Evolutionary conservation across 2,113 vertebrate species (phyloP), one percentile per base, ranked within the genome.

Genomic region (Brachypteracias leptosomus): DNA sequence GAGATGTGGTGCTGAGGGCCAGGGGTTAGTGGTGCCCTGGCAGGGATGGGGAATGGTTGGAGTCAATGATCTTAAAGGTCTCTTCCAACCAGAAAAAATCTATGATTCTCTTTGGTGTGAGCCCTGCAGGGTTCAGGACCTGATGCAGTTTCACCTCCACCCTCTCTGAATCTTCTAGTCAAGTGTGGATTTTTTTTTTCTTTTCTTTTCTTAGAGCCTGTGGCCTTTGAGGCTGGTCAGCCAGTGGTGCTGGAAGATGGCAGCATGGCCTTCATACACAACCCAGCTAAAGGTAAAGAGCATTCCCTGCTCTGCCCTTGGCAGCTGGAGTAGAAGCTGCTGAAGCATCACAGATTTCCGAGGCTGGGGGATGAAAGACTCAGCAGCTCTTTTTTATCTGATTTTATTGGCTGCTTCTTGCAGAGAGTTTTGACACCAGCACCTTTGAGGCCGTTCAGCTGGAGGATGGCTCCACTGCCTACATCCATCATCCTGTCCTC

Each of bases 381-480:
- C 78, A 81, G 49, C 74, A 72, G 29, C 83, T 67, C 52, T 84
- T 70, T 77, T 51, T 51, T 8, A 1, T 62, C 76, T 84, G 16
- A 33, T 80, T 38, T 85, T 33, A 16, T 19, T 90, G 51, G 7
- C 92, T 93, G 51, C 63, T 68, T 38, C 71, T 76, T 61, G 12
- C 95, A 98, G 98, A 98, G 76, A 94, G 98, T 77, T 98, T 95
- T 7, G 98, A 98, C 95, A 96, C 98, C 15, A 94, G 90, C 68
- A 89, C 98, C 35, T 96, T 98, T 14, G 97, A 99, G 92, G 97
- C 98, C 0, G 57, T 99, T 59, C 98, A 98, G 91, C 96, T 98
- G 54, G 98, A 98, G 93, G 98, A 98, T 5, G 98, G 98, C 76
- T 98, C 98, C 95, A 98, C 98, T 16, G 98, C 98, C 67, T 98